Percentiles rank a stretch among this genome's conserved stretches.
These are phyloP conservation scores for Cotesia chilonis DNA, from an alignment of 1,140 invertebrate species.

Conservation along the genomic window DNA sequence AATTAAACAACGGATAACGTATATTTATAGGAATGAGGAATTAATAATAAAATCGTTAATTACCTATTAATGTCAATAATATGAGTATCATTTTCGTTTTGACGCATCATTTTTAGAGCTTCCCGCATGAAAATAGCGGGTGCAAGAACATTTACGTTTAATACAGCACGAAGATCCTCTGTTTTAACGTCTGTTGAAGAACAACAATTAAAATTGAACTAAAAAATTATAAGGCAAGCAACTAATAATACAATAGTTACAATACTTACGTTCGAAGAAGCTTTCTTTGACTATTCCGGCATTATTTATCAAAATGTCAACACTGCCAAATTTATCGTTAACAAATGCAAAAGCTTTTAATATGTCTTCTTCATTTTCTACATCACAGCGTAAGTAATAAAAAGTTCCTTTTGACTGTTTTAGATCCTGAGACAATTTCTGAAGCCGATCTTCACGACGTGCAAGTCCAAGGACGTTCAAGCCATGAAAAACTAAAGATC, in stretches of 20 bases:
- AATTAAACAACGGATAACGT: not conserved
- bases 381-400: constrained; percentile 15
- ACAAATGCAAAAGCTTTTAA: constrained; percentile 1
- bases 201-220: constrained; percentile 6
- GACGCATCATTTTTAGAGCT: constrained; percentile 67
- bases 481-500: not conserved
- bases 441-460: not conserved
- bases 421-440: not conserved
- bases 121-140: constrained; percentile 65
- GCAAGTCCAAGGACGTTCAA: not conserved
- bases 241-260: not conserved
- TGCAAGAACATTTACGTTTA: constrained; percentile 66
- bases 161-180: constrained; percentile 18
- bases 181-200: constrained; percentile 17
- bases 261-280: not conserved
- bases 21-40: not conserved
- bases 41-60: constrained; percentile 19
- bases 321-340: constrained; percentile 1
- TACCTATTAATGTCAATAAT: constrained; percentile 71
- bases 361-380: constrained; percentile 13
- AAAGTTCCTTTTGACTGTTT: not conserved
- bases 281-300: not conserved
- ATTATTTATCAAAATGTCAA: constrained; percentile 24
- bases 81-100: constrained; percentile 68
- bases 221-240: not conserved